Base-by-base conservation (phyloP, 2,888 invertebrate genomes). In the Nephrotoma guestfalica region DNA sequence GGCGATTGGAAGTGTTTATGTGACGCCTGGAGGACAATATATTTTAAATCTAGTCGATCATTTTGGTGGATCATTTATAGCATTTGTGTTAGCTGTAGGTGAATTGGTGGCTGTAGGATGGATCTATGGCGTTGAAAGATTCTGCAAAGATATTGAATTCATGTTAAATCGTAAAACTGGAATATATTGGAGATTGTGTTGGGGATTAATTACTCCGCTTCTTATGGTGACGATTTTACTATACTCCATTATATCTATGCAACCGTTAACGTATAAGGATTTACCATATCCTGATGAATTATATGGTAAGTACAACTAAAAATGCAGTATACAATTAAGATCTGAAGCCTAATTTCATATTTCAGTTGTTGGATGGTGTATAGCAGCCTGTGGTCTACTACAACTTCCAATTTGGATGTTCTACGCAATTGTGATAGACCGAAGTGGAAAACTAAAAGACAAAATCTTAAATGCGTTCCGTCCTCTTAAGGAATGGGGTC, bases 181-280 rank as follows among this genome's bases (percentile, higher is more conserved):
- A 1, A 89, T 94, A 47, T 97, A 96, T 90, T 97, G 97, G 97
- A 93, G 96, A 87, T 88, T 95, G 57, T 96, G 96, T 88, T 97
- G 97, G 97, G 93, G 94, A 0, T 85, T 96, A 7, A 90, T 96
- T 84, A 96, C 96, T 1, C 97, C 97, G 0, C 89, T 93, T 0
- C 92, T 96, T 87, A 94, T 97, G 93, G 91, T 94, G 4, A 89
- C 93, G 0, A 96, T 97, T 86, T 93, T 96, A 88, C 89, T 95
- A 7, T 96, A 96, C 89, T 95, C 95, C 5, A 91, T 96, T 45
- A 90, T 92, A 0, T 93, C 93, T 0, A 93, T 94, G 87, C 92
- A 94, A 87, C 93, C 94, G 0, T 90, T 95, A 2, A 92, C 90
- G 0, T 96, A 96, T 88, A 95, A 94, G 83, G 90, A 91, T 86